A percentile compares a stretch with the other conserved stretches of the same genome.
phyloP scores from a whole-genome alignment of 2,113 vertebrate species.

The Caretta caretta region DNA sequence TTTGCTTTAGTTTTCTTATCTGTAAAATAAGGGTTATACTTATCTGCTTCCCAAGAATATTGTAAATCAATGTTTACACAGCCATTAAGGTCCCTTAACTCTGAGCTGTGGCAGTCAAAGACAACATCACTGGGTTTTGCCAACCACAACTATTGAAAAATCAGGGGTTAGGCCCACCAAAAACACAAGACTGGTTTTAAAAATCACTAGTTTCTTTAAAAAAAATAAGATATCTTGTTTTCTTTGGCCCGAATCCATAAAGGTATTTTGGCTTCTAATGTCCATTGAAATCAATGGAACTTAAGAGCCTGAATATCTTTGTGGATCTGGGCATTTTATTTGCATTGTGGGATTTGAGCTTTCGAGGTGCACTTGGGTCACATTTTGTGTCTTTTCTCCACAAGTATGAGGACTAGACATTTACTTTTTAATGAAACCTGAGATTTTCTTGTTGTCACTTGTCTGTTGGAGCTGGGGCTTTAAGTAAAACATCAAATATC shows the following conservation, averaged over 20 bases:
- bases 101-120: neutral
- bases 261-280: neutral
- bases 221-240: neutral
- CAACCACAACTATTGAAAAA: neutral
- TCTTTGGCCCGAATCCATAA: neutral
- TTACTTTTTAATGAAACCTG: conserved; percentile 12
- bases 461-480: neutral
- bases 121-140: neutral
- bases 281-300: neutral
- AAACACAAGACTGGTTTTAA: neutral
- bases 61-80: neutral
- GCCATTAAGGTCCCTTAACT: neutral
- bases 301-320: neutral
- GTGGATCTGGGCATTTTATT: neutral
- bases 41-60: conserved; percentile 28
- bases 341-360: neutral
- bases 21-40: neutral
- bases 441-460: neutral
- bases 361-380: neutral
- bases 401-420: neutral
- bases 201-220: neutral
- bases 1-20: neutral
- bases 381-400: neutral
- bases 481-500: neutral
- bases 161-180: neutral